Evolutionary conservation across 2,797 vertebrate species (phyloP).

Genomic region (Dicrostonyx torquatus): DNA sequence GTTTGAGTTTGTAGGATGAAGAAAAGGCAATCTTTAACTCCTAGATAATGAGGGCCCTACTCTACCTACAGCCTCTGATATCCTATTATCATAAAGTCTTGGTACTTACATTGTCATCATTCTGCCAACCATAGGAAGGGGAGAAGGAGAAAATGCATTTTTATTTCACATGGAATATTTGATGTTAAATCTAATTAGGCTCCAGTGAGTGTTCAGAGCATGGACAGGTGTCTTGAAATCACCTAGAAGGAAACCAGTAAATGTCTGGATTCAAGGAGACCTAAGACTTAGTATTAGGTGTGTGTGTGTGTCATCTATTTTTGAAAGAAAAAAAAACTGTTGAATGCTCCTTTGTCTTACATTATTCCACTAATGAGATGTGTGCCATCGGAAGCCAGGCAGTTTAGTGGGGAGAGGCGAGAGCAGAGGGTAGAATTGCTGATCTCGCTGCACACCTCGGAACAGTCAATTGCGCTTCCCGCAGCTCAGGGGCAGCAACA

Average conservation of each 20-base stretch:
- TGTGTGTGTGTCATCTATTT: background rate
- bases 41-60: background rate
- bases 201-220: background rate
- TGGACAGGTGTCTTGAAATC: background rate
- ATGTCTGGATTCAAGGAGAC: slow-evolving; percentile 4
- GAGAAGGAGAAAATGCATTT: background rate
- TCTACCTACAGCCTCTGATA: background rate
- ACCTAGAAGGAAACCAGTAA: background rate
- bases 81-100: background rate
- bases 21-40: background rate
- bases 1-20: background rate
- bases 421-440: background rate
- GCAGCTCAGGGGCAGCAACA: background rate
- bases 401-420: background rate
- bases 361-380: background rate
- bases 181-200: slow-evolving; percentile 28
- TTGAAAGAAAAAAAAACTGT: background rate
- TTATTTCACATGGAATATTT: slow-evolving; percentile 2
- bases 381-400: background rate
- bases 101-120: background rate
- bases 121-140: background rate
- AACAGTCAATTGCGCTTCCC: background rate
- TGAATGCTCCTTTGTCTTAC: background rate
- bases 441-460: background rate
- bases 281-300: background rate